Evolutionary conservation across 35 echinoderm and acorn worm genomes (phyloP), one percentile per base, ranked within the genome.

Genomic region (Nesometra sesokonis): DNA sequence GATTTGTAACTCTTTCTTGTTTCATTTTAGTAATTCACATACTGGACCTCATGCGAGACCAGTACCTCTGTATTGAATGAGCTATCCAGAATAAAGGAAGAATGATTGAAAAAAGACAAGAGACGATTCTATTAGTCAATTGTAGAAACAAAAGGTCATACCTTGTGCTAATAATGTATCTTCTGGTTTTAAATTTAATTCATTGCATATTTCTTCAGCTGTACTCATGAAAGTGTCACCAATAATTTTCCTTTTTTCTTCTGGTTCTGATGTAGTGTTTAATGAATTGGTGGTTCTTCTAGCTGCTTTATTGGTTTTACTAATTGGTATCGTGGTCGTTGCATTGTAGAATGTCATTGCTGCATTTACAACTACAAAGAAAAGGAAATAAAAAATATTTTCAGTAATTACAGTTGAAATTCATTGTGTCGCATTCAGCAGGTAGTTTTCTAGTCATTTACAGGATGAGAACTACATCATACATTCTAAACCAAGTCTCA

Each of bases 221-320:
- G 92, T 90, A 67, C 87, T 91, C 86, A 97, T 97, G 86, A 97
- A 97, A 13, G 89, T 93, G 39, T 93, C 91, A 7, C 91, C 91
- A 81, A 97, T 97, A 19, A 97, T 93, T 43, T 93, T 87, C 8
- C 91, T 86, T 38, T 97, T 97, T 31, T 97, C 93, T 80, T 97
- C 94, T 35, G 94, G 94, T 32, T 97, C 77, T 30, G 80, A 82
- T 0, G 92, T 93, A 13, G 89, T 89, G 77, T 97, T 97, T 32
- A 97, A 80, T 34, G 92, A 93, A 32, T 88, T 90, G 30, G 94
- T 97, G 17, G 86, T 37, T 36, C 91, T 86, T 78, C 88, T 93
- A 0, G 91, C 78, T 52, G 89, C 84, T 29, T 88, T 91, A 32
- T 97, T 87, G 17, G 85, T 93, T 85, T 88, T 97, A 46, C 93